These are phyloP conservation scores for Metridium senile DNA, from an alignment of 92 coral and sea anemone genomes.

Conservation along the genomic window DNA sequence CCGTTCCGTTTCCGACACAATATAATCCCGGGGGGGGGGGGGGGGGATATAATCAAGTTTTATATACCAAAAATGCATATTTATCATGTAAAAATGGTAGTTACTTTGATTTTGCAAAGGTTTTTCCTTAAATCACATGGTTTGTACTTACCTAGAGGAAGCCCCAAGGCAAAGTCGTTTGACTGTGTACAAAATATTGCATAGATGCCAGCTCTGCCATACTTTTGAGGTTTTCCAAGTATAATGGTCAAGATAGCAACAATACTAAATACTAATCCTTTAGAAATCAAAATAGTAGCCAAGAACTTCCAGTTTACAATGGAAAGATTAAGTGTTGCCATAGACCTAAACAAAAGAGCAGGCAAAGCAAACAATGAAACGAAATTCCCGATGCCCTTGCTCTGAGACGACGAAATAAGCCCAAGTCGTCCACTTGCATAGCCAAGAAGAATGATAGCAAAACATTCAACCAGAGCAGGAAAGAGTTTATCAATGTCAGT, in stretches of 20 bases:
- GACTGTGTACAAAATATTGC: slow-evolving; percentile 83
- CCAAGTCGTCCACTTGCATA: slow-evolving; percentile 87
- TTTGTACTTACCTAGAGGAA: slow-evolving; percentile 75
- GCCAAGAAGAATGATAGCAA: slow-evolving; percentile 75
- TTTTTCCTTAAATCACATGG: neutral
- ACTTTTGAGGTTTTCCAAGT: slow-evolving; percentile 60
- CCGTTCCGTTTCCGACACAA: no score
- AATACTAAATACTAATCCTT: slow-evolving; percentile 68
- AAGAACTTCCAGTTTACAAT: slow-evolving; percentile 81
- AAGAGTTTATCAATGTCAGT: slow-evolving; percentile 66
- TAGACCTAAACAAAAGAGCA: slow-evolving; percentile 76
- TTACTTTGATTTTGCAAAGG: no score
- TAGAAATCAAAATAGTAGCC: slow-evolving; percentile 73
- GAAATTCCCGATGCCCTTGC: slow-evolving; percentile 84
- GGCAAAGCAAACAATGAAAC: slow-evolving; percentile 72
- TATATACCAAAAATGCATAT: no score
- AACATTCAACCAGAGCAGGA: slow-evolving; percentile 80
- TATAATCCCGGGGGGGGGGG: no score
- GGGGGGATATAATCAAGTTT: no score
- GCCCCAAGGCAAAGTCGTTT: slow-evolving; percentile 88
- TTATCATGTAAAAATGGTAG: no score
- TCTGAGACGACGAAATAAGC: slow-evolving; percentile 70
- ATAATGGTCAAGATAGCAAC: slow-evolving; percentile 66
- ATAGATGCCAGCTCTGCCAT: slow-evolving; percentile 90
- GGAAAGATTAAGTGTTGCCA: slow-evolving; percentile 71